Base-by-base conservation (phyloP, 2,797 vertebrate species). In the Choloepus didactylus region DNA sequence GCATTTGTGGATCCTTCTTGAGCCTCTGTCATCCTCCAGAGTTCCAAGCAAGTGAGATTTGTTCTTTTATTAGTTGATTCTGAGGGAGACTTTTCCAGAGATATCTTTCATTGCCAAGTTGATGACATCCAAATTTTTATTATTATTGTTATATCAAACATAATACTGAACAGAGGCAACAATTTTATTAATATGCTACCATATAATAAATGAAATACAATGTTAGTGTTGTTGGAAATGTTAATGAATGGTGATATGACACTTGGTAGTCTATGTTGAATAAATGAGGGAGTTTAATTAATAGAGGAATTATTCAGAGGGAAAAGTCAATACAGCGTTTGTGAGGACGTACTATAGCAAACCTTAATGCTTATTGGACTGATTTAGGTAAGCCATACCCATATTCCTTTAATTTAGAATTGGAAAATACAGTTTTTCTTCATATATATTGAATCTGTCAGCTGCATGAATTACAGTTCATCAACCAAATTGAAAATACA, bases 171-270 rank as follows among this genome's bases (percentile, higher is more conserved):
- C 54, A 62, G 29, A 87, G 75, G 15, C 31, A 92, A 93, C 31
- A 77, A 80, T 92, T 93, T 89, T 88, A 91, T 95, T 95, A 95
- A 66, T 93, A 89, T 62, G 29, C 87, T 95, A 76, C 72, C 75
- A 88, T 81, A 92, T 89, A 94, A 73, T 94, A 95, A 89, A 59
- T 70, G 56, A 44, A 11, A 69, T 75, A n/a, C 31, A 77, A 0
- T 82, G 59, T 81, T 89, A 64, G 15, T 69, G 23, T 91, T 97
- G 56, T 35, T 87, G 38, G 35, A 31, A 15, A 70, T 82, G n/a
- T 69, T 67, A 88, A 51, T 79, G 60, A 91, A 70, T 77, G 56
- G 46, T 81, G 82, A 81, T 38, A 25, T 60, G 89, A 8, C 41
- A 35, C 59, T 56, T 11, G 60, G 54, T 90, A 66, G 81, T 51